Conservation (phyloP, 2,888 invertebrate species). For the Dorcus parallelipipedus region DNA sequence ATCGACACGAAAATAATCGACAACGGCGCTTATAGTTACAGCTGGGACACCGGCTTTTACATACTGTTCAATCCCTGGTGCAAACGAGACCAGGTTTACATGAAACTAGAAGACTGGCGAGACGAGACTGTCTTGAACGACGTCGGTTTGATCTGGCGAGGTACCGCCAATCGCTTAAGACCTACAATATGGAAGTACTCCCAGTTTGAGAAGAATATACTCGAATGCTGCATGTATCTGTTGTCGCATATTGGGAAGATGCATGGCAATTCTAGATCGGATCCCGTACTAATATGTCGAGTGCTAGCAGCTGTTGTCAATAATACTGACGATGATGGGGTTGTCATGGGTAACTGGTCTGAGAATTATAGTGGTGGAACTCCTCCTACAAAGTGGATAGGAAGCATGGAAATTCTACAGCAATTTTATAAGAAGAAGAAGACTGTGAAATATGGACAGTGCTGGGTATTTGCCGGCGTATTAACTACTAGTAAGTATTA, state of each 20-base stretch:
- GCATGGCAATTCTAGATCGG: conserved; percentile 57
- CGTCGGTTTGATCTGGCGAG: conserved; percentile 87
- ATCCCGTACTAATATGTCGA: conserved; percentile 73
- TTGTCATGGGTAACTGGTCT: conserved; percentile 84
- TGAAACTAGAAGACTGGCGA: conserved; percentile 65
- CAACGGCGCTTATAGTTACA: conserved; percentile 70
- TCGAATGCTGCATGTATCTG: conserved; percentile 76
- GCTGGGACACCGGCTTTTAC: conserved; percentile 74
- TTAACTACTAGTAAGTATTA: conserved; percentile 67
- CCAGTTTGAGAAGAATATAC: conserved; percentile 79
- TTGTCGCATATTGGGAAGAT: conserved; percentile 71
- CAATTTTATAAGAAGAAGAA: conserved; percentile 78
- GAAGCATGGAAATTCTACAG: conserved; percentile 81
- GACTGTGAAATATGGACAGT: conserved; percentile 91
- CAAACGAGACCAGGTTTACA: conserved; percentile 62
- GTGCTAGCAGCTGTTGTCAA: conserved; percentile 87
- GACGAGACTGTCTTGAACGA: conserved; percentile 85
- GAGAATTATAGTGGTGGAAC: conserved; percentile 82
- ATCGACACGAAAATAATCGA: conserved; percentile 73
- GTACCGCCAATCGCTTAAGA: conserved; percentile 77
- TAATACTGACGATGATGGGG: conserved; percentile 83
- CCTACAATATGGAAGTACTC: conserved; percentile 90
- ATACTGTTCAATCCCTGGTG: conserved; percentile 92
- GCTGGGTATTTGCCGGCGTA: conserved; percentile 93
- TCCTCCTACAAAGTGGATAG: conserved; percentile 87